Conservation (phyloP, 1,140 invertebrate genomes). For the Bombyx mori region ASM3026992v2 NC_085112.1:5673001-5673500, state of each 20-base stretch:
- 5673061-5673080: conserved; percentile 65
- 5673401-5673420: no score
- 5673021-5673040: conserved; percentile 68
- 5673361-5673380: background rate
- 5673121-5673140: conserved; percentile 37
- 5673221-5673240: conserved; percentile 30
- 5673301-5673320: conserved; percentile 16
- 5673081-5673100: conserved; percentile 63
- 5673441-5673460: no score
- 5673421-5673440: no score
- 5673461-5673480: no score
- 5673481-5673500: no score
- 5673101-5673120: conserved; percentile 68
- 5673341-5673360: conserved; percentile 8
- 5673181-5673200: conserved; percentile 52
- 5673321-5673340: conserved; percentile 17
- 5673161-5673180: conserved; percentile 28
- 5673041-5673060: conserved; percentile 65
- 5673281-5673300: conserved; percentile 19
- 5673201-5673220: conserved; percentile 45
- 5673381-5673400: no score
- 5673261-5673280: conserved; percentile 21
- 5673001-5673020: conserved; percentile 37
- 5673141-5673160: conserved; percentile 23
- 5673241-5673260: conserved; percentile 30